Evolutionary conservation across 2,888 invertebrate genomes (phyloP), one percentile per base, ranked within the genome.

Genomic region (Notodonta dromedarius): DNA sequence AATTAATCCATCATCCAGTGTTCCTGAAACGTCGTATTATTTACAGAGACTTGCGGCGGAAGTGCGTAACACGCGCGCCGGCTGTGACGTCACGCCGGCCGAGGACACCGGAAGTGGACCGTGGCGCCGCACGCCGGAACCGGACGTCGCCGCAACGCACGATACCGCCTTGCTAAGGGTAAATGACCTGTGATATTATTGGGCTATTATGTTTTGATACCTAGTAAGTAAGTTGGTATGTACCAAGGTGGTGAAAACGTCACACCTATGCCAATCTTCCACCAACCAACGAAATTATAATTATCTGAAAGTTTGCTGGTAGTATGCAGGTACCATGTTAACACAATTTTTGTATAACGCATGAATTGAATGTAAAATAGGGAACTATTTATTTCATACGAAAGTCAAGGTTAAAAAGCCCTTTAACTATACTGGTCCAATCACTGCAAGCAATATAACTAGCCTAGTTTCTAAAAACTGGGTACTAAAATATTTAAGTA

Each of bases 61-160:
- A 88, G 85, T 86, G 86, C 90, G 90, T 91, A 89, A 86, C 86
- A 85, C 86, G 86, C 81, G 71, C 80, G 80, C 82, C 80, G 83
- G 84, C 76, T 68, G 85, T 88, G 89, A 90, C 90, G 89, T 91
- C 90, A 90, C 81, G 77, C 63, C 62, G 77, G 74, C 80, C 77
- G 74, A 76, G 85, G 88, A 86, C 88, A 86, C 87, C 88, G 91
- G 91, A 91, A 87, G 85, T 76, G 81, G 79, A 76, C 80, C 79
- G 83, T 83, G 88, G 89, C 86, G 87, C 87, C 88, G 81, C 83
- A 77, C 73, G 80, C 86, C 91, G 91, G 90, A 91, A 88, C 80
- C 88, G 89, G 90, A 89, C 76, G 85, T 82, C 85, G 84, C 82
- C 83, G 77, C 82, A 83, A 72, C 76, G 84, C 79, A 79, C 86